Evolutionary conservation across 2,113 vertebrate species (phyloP).

Genomic region (Corvus moneduloides): DNA sequence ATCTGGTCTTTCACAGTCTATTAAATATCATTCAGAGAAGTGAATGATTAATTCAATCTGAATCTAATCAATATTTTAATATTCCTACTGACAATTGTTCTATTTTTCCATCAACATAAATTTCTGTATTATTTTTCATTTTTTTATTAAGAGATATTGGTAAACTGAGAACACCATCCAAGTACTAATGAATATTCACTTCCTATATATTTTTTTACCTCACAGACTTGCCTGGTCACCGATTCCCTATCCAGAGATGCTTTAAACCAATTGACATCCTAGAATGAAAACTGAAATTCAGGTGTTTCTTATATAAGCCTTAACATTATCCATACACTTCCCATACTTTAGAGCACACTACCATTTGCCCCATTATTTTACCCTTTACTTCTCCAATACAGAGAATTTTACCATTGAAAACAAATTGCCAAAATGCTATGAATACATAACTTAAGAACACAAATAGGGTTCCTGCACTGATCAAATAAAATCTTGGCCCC

Average conservation of each 20-base stretch:
- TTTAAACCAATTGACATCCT: constrained; percentile 13
- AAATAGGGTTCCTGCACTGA: background rate
- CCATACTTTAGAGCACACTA: background rate
- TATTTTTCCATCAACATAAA: constrained; percentile 24
- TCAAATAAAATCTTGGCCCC: background rate
- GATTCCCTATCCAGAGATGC: background rate
- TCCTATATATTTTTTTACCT: constrained; percentile 11
- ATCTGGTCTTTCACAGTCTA: background rate
- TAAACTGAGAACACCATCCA: constrained; percentile 15
- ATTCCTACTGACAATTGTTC: background rate
- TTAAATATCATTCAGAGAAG: background rate
- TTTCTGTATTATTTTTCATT: constrained; percentile 21
- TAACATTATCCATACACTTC: background rate
- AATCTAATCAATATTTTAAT: constrained; percentile 3
- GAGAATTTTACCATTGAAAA: background rate
- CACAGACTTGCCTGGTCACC: background rate
- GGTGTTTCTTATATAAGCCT: background rate
- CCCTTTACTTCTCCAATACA: background rate
- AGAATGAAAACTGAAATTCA: constrained; percentile 38
- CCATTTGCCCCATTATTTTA: constrained; percentile 22
- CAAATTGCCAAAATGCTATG: background rate
- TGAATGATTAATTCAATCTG: background rate
- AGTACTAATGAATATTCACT: background rate
- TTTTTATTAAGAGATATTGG: background rate
- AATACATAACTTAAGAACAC: background rate